phyloP scores from a whole-genome alignment of 2,888 invertebrate genomes.

The Epirrhoe alternata region DNA sequence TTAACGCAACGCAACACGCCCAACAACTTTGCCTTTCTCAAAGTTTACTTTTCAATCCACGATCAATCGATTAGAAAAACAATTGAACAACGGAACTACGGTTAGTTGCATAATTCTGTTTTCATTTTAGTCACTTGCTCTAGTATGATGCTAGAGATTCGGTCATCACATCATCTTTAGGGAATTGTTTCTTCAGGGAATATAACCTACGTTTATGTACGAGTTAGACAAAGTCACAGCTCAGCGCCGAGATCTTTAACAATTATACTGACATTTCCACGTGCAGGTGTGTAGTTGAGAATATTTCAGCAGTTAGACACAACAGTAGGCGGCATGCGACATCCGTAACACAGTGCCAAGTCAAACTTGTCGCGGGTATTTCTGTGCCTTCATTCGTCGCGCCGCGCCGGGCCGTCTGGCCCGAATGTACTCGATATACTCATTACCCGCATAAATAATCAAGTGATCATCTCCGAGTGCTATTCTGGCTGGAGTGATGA shows the following conservation, averaged over 20 bases:
- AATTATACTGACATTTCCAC: slow-evolving; percentile 16
- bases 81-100: not conserved
- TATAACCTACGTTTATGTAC: not conserved
- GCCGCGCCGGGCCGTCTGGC: slow-evolving; percentile 68
- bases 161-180: not conserved
- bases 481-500: slow-evolving; percentile 19
- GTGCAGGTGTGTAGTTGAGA: slow-evolving; percentile 47
- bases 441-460: slow-evolving; percentile 46
- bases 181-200: not conserved
- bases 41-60: slow-evolving; percentile 18
- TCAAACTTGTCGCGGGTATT: slow-evolving; percentile 49
- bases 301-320: slow-evolving; percentile 46
- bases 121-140: not conserved
- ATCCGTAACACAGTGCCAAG: slow-evolving; percentile 55
- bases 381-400: slow-evolving; percentile 48
- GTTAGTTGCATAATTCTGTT: not conserved
- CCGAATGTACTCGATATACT: slow-evolving; percentile 45
- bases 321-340: slow-evolving; percentile 43
- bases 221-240: not conserved
- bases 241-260: slow-evolving; percentile 10
- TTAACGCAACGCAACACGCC: slow-evolving; percentile 23
- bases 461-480: slow-evolving; percentile 32
- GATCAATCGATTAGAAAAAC: slow-evolving; percentile 2
- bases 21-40: slow-evolving; percentile 3
- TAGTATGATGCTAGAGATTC: not conserved